Percentiles rank a stretch among this genome's conserved stretches.
Evolutionary conservation across 1,140 invertebrate species (phyloP).

Genomic region (Cepaea nemoralis): DNA sequence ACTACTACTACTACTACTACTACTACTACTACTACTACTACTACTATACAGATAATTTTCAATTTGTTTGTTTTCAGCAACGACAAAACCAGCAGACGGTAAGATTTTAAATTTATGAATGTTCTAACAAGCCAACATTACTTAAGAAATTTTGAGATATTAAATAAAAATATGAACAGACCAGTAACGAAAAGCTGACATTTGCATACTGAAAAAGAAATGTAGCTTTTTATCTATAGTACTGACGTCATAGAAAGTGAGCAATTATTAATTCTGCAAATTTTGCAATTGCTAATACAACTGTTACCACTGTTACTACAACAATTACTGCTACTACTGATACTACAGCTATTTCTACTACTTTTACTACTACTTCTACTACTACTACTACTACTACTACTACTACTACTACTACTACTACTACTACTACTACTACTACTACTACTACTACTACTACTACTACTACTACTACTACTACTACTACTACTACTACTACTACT

Average conservation of each 20-base stretch:
- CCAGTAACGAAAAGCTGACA: background rate
- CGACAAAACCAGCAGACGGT: background rate
- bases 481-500: background rate
- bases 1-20: background rate
- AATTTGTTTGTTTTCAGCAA: background rate
- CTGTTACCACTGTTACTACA: slow-evolving; percentile 15
- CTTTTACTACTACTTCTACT: background rate
- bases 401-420: background rate
- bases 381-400: slow-evolving; percentile 18
- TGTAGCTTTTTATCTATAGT: background rate
- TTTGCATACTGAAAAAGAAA: background rate
- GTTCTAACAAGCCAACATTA: background rate
- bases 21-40: slow-evolving; percentile 76
- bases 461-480: background rate
- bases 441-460: slow-evolving; percentile 16
- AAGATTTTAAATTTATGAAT: slow-evolving; percentile 14
- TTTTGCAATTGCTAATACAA: background rate
- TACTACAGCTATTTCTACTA: background rate
- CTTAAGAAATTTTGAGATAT: background rate
- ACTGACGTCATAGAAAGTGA: background rate
- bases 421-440: background rate
- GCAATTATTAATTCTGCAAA: background rate
- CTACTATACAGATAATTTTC: background rate
- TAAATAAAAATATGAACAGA: background rate
- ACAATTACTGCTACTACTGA: slow-evolving; percentile 21